Base-by-base conservation (phyloP, 35 echinoderm and acorn worm species). In the Ophiothrix spiculata region DNA sequence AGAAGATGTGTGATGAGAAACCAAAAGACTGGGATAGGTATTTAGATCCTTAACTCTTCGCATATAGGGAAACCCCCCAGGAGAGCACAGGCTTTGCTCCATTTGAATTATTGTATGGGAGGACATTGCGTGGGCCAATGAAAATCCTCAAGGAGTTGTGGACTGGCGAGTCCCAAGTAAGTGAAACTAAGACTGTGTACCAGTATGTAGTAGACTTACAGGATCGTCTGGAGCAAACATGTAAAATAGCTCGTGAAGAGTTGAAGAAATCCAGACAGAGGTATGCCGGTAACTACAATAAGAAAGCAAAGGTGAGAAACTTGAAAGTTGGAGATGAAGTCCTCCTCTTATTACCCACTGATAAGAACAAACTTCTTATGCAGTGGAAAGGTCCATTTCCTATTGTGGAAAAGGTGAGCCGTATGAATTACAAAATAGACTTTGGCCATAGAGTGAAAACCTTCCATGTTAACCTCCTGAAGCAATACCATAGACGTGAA, bases 1-100 rank as follows among this genome's bases (percentile, higher is more conserved):
- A n/a, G n/a, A 19, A 64, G 1, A 86, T 91, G 93, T 90, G 93
- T 40, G 37, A 33, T 39, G 88, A 87, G 21, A 38, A 78, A 39
- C 79, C 88, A 0, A 19, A 34, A 0, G 93, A 95, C 83, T 95
- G 84, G 87, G 92, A 94, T 56, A 33, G 92, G 4, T 94, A 87
- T 64, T 32, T 94, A 14, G 40, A 74, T 13, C 81, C 92, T 14
- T 41, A 88, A 16, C 77, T 89, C 0, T 93, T 93, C 64, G 91
- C 91, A 0, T 93, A 93, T 38, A 63, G 92, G 39, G 92, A 94
- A 54, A 83, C 56, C 4, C 87, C 88, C 0, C 92, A 94, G 69
- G 92, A 80, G 17, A 86, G 83, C 23, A 15, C 75, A 25, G 78
- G 75, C 0, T 90, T 76, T 49, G 86, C 87, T 1, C 87, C 92